These are phyloP conservation scores for Gouania willdenowi DNA, from an alignment of 2,797 vertebrate species.

Conservation along the genomic window DNA sequence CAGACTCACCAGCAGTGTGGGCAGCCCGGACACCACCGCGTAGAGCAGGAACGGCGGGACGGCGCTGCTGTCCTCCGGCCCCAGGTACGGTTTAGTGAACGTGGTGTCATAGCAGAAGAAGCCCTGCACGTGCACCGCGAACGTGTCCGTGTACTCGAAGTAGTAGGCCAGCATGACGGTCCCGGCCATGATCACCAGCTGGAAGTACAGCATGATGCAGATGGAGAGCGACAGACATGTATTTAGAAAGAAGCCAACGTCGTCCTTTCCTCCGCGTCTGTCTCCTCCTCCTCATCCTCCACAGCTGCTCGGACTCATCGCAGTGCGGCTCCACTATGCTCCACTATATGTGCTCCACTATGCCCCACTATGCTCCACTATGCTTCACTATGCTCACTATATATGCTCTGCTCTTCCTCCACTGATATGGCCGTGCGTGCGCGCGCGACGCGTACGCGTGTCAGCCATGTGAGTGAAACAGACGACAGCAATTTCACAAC, in stretches of 20 bases:
- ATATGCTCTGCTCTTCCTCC: too few relatives aligned
- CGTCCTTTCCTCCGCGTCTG: conserved; percentile 23
- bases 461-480: too few relatives aligned
- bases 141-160: conserved; percentile 98
- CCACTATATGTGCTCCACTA: too few relatives aligned
- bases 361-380: too few relatives aligned
- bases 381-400: too few relatives aligned
- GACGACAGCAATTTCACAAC: too few relatives aligned
- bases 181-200: conserved; percentile 98
- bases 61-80: conserved; percentile 91
- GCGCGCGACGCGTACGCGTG: too few relatives aligned
- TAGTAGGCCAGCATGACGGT: conserved; percentile 97
- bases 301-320: conserved; percentile 44
- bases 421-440: too few relatives aligned
- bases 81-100: conserved; percentile 93
- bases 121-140: conserved; percentile 93
- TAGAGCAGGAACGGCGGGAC: conserved; percentile 90
- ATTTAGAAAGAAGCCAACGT: conserved; percentile 33
- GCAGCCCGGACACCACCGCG: conserved; percentile 86
- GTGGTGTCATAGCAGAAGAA: conserved; percentile 96
- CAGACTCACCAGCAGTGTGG: conserved; percentile 88
- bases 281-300: conserved; percentile 31
- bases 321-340: conserved; percentile 33
- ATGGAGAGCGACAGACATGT: conserved; percentile 37
- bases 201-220: conserved; percentile 84